Percentiles rank a stretch among this genome's conserved stretches.
phyloP scores from a whole-genome alignment of 2,888 invertebrate species.

The Dasypolia templi region DNA sequence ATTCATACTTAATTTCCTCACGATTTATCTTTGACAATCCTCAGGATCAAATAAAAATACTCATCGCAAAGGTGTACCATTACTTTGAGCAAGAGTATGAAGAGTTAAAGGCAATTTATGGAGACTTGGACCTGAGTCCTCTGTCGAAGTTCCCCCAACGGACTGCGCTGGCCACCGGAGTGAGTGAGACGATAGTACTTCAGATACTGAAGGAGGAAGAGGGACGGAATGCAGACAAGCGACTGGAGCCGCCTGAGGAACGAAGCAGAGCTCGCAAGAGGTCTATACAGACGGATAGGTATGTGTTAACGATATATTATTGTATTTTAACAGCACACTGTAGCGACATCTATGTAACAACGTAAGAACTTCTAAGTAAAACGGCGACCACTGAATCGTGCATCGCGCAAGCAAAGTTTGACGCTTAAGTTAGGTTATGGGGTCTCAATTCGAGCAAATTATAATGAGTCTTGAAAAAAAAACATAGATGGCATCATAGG shows the following conservation, averaged over 20 bases:
- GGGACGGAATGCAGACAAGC: background rate
- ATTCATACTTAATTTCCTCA: background rate
- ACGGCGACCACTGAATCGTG: too few relatives aligned
- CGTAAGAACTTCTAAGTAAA: too few relatives aligned
- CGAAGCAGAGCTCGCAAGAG: background rate
- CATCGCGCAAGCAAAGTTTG: too few relatives aligned
- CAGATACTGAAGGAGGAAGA: conserved; percentile 27
- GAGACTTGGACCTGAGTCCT: conserved; percentile 14
- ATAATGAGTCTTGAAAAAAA: too few relatives aligned
- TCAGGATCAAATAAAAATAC: conserved; percentile 23
- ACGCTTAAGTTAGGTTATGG: too few relatives aligned
- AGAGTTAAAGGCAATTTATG: conserved; percentile 14
- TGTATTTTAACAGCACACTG: too few relatives aligned
- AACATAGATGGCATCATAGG: too few relatives aligned
- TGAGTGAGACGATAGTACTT: conserved; percentile 13
- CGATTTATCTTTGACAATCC: background rate
- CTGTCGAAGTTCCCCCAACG: conserved; percentile 17
- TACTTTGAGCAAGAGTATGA: conserved; percentile 46
- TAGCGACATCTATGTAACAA: background rate
- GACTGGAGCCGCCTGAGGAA: background rate
- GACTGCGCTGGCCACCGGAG: conserved; percentile 30
- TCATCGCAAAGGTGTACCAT: conserved; percentile 32
- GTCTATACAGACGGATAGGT: background rate
- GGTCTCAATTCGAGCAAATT: too few relatives aligned
- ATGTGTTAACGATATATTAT: background rate